A percentile compares a stretch with the other conserved stretches of the same genome.
Conservation (phyloP, 2,113 vertebrate species). For the Sialia sialis region DNA sequence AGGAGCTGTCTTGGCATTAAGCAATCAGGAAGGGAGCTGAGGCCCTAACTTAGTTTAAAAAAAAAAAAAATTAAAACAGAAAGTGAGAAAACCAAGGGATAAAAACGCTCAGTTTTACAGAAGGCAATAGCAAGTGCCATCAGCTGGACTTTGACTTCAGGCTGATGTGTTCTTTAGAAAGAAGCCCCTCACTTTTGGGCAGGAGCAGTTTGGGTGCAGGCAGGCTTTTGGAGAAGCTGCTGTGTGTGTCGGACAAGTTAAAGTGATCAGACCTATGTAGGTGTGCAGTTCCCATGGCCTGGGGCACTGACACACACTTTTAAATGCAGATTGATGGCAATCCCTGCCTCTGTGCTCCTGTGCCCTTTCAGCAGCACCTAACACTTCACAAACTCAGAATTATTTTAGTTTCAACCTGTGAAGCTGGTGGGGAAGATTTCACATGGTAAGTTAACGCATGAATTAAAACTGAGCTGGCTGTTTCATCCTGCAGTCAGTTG, state of each 20-base stretch:
- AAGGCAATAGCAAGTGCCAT: rapidly evolving
- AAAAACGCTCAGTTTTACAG: neutral
- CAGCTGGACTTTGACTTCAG: neutral
- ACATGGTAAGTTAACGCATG: neutral
- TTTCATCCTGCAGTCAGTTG: rapidly evolving
- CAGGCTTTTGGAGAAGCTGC: neutral
- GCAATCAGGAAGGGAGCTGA: neutral
- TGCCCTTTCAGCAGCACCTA: rapidly evolving
- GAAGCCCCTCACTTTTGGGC: too few relatives aligned
- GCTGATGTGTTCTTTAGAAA: neutral
- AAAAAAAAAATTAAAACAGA: neutral
- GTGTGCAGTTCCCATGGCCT: neutral
- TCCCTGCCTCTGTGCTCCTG: neutral
- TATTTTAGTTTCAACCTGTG: neutral
- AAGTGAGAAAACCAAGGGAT: neutral
- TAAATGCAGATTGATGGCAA: neutral
- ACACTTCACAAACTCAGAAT: neutral
- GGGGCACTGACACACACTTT: neutral
- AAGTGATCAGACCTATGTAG: rapidly evolving
- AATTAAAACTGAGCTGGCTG: neutral
- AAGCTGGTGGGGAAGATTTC: neutral
- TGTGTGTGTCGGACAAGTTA: neutral
- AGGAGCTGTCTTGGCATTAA: neutral
- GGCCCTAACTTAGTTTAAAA: too few relatives aligned
- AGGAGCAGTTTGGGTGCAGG: neutral